phyloP scores from a whole-genome alignment of 2,113 vertebrate species.

The Cynopterus brachyotis region DNA sequence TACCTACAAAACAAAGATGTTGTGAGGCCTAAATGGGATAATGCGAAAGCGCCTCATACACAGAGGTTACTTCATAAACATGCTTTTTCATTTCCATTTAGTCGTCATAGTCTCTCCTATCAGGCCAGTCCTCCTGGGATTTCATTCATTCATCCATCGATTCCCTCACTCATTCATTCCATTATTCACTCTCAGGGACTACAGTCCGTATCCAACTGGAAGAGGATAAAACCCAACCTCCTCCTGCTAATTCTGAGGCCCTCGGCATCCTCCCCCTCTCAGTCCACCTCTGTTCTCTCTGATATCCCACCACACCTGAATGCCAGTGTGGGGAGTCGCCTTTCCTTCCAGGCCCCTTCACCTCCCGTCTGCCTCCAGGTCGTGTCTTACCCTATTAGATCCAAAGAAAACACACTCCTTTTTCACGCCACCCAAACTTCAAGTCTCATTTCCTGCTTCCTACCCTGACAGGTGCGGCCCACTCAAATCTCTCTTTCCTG shows the following conservation, averaged over 20 bases:
- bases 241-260: neutral
- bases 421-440: neutral
- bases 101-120: neutral
- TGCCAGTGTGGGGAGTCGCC: neutral
- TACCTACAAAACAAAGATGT: neutral
- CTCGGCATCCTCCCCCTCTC: neutral
- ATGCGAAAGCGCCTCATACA: neutral
- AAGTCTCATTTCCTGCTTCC: neutral
- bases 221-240: neutral
- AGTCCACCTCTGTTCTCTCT: neutral
- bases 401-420: neutral
- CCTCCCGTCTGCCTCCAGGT: neutral
- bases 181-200: neutral
- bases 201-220: neutral
- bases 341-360: neutral
- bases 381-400: neutral
- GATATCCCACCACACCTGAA: neutral
- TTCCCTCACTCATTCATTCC: neutral
- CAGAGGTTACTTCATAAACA: neutral
- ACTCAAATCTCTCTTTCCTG: neutral
- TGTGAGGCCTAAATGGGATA: neutral
- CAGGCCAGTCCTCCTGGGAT: neutral
- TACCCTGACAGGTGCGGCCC: neutral
- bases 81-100: neutral
- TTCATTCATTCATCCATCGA: neutral